Base-by-base conservation (phyloP, 2,113 vertebrate genomes). In the Himantopus leucocephalus region DNA sequence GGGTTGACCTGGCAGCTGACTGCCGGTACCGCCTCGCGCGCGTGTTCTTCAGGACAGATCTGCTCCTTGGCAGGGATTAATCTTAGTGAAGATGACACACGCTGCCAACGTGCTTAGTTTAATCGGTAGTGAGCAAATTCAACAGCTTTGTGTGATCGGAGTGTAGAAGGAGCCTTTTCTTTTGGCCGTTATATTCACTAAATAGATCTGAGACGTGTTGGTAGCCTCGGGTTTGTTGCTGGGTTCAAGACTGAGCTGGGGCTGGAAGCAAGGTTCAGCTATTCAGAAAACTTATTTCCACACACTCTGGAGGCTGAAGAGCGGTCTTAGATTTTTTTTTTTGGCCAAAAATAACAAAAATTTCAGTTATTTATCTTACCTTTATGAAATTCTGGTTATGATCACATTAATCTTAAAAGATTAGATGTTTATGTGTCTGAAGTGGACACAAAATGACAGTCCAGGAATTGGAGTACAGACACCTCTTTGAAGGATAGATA, bases 301-400 rank as follows among this genome's bases (percentile, higher is more conserved):
- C 18, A 30, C 24, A 2, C 15, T 48, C 47, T 35, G 34, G 50
- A 73, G n/a, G 64, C 14, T 81, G 7, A 37, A 56, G 64, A 64
- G 37, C 0, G 0, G 7, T 71, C 15, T 63, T 71, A 19, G 39
- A 48, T 34, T 41, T 67, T 41, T 67, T 75, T 35, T 35, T 63
- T 71, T 62, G 17, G 34, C 21, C 24, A 30, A 76, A 79, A 76
- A 53, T 43, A 50, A 32, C 21, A 14, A 62, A 73, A 88, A 74
- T 41, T 82, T 6, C 14, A 14, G 4, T 2, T 50, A 20, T 59
- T 92, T 74, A 12, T 55, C 18, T 59, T 58, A 26, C 16, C 35
- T 70, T 74, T 30, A 43, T n/a, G 29, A 71, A 58, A 43, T 59
- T 50, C 37, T 64, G 6, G 9, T 84, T 63, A 37, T 59, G 66